Evolutionary conservation across 1,140 invertebrate species (phyloP), one percentile per base, ranked within the genome.

Genomic region (Saccostrea glomerata): DNA sequence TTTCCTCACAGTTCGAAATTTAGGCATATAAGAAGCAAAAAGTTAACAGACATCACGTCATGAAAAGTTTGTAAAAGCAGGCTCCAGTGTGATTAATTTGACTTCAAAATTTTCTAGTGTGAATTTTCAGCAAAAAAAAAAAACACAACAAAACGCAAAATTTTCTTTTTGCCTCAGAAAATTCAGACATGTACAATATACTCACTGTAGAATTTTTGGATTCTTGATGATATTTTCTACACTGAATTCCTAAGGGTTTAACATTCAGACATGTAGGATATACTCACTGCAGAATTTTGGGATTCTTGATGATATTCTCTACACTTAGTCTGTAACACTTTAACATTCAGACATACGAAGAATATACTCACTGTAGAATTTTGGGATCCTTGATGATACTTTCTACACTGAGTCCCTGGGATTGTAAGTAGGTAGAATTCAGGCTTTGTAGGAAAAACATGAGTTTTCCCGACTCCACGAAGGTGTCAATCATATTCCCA

Each of bases 401-500:
- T 15, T 85, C 77, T 2, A 86, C 58, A 55, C 90, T 91, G 0
- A 89, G 60, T 47, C 87, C 90, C 4, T 89, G 23, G 15, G 73
- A 82, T 0, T 36, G 12, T 23, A 92, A 63, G 56, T 87, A 92
- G 2, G 20, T 88, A 1, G 82, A n/a, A 20, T 90, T 90, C 2
- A 85, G 58, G 70, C 70, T 77, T 0, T 90, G 63, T 12, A 93
- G 30, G 15, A 92, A 89, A 0, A 15, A 13, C 0, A 25, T 15
- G 13, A 90, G 70, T 9, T 83, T 85, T n/a, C 89, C 92, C 54
- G 87, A 84, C 60, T 91, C 86, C 0, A 94, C 92, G 92, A 95
- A 95, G 1, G 92, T 77, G 86, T 95, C 93, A 40, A 93, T 93
- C 93, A 95, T 94, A 36, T 93, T 92, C 9, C 94, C 94, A 90